phyloP scores from a whole-genome alignment of 2,797 vertebrate genomes.

The Hephaestus fuliginosus region DNA sequence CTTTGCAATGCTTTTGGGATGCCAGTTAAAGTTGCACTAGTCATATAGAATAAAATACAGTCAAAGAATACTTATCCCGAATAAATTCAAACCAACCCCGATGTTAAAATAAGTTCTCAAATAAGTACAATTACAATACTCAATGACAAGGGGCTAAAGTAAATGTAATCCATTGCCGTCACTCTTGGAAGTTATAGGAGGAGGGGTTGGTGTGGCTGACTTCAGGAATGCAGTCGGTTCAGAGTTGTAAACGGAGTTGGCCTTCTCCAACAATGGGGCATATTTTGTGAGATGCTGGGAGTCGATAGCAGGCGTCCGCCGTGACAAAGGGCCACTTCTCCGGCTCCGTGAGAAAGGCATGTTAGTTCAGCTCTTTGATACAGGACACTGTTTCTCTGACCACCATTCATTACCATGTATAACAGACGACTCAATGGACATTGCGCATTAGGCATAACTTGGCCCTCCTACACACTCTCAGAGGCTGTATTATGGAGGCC shows the following conservation, averaged over 20 bases:
- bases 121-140: not conserved
- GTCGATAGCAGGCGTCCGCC: conserved; percentile 80
- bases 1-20: not conserved
- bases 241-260: conserved; percentile 83
- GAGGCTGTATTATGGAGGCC: conserved; percentile 60
- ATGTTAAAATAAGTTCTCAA: not conserved
- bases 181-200: conserved; percentile 44
- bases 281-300: conserved; percentile 85
- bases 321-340: conserved; percentile 85
- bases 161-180: conserved; percentile 36
- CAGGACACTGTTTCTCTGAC: conserved; percentile 92
- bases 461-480: conserved; percentile 88
- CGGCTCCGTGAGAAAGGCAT: conserved; percentile 90
- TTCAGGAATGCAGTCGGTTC: conserved; percentile 80
- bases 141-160: conserved; percentile 3
- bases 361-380: conserved; percentile 89
- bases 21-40: not conserved
- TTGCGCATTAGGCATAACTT: conserved; percentile 90
- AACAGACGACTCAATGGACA: conserved; percentile 93
- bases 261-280: conserved; percentile 85
- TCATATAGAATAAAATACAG: not conserved
- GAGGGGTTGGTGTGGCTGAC: conserved; percentile 61
- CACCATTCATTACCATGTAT: conserved; percentile 93
- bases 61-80: not conserved
- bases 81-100: not conserved